Evolutionary conservation across 2,113 vertebrate species (phyloP).

Genomic region (Hydrochoerus hydrochaeris): DNA sequence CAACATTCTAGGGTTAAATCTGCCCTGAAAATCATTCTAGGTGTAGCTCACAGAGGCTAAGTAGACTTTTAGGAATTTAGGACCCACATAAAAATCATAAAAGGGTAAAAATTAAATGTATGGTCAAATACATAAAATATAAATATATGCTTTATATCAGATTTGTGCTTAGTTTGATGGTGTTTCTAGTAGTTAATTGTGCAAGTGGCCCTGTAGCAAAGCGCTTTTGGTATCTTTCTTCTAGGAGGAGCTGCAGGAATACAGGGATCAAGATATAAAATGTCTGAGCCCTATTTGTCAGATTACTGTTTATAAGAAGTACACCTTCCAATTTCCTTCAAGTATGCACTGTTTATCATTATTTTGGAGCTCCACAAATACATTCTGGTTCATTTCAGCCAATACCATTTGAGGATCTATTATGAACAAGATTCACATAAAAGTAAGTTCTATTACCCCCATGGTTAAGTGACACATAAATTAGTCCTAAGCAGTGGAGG

Average conservation of each 20-base stretch:
- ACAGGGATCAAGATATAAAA: slow-evolving; percentile 31
- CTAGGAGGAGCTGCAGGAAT: slow-evolving; percentile 65
- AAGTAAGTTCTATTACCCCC: neutral
- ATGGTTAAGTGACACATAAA: neutral
- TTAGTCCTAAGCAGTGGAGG: neutral
- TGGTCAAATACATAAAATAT: neutral
- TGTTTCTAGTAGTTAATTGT: neutral
- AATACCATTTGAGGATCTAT: neutral
- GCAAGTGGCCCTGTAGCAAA: neutral
- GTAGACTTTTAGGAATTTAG: slow-evolving; percentile 14
- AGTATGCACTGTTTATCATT: neutral
- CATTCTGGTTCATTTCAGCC: slow-evolving; percentile 3
- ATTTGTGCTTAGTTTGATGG: slow-evolving; percentile 36
- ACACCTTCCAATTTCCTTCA: slow-evolving; percentile 38
- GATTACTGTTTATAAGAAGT: neutral
- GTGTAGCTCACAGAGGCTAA: neutral
- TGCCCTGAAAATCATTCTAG: neutral
- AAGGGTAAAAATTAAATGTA: neutral
- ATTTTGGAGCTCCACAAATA: neutral
- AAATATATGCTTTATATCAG: neutral
- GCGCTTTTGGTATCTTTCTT: slow-evolving; percentile 60
- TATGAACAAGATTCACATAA: neutral
- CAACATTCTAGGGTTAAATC: neutral
- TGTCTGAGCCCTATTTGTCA: neutral
- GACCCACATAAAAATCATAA: neutral